Base-by-base conservation (phyloP, 2,797 vertebrate genomes). In the Periparus ater region DNA sequence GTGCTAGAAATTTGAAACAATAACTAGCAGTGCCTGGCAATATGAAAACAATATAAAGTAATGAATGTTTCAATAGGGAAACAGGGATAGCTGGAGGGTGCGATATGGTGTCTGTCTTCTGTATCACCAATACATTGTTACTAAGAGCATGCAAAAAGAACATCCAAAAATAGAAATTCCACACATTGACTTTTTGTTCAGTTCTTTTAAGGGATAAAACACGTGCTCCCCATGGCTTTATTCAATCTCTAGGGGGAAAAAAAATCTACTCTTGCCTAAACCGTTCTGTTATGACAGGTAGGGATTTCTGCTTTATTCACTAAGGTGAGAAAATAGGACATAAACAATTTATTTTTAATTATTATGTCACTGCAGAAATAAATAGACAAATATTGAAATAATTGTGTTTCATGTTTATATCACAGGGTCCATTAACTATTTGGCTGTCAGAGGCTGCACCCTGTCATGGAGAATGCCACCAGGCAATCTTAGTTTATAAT, bases 11-110 rank as follows among this genome's bases (percentile, higher is more conserved):
- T 96, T 96, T 97, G 94, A 95, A 97, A 97, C 93, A 97, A 93
- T 94, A 95, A 95, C 96, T 92, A 96, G 95, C 89, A 95, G 55
- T 67, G 86, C 91, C 88, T 96, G 92, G 87, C 94, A 96, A 96
- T 73, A 73, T 78, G 89, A 88, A 94, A 96, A 96, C 94, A 95
- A 89, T 97, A 95, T 89, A 94, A 94, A 91, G 92, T 95, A 96
- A 97, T 96, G 91, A 96, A 97, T 95, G 88, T 92, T 97, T 97
- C 95, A 96, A 93, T 44, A 91, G 94, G 91, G 94, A 95, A 97
- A 96, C 76, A 92, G 81, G 91, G 94, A 94, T 94, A 96, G 96
- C 95, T 95, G 88, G 90, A 97, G 93, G 94, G 90, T 94, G 91
- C 94, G 94, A 94, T 83, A 96, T 51, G 89, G 70, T 91, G 89